Evolutionary conservation across 2,888 invertebrate species (phyloP), one percentile per base, ranked within the genome.

Genomic region (Amblyteles armatorius): DNA sequence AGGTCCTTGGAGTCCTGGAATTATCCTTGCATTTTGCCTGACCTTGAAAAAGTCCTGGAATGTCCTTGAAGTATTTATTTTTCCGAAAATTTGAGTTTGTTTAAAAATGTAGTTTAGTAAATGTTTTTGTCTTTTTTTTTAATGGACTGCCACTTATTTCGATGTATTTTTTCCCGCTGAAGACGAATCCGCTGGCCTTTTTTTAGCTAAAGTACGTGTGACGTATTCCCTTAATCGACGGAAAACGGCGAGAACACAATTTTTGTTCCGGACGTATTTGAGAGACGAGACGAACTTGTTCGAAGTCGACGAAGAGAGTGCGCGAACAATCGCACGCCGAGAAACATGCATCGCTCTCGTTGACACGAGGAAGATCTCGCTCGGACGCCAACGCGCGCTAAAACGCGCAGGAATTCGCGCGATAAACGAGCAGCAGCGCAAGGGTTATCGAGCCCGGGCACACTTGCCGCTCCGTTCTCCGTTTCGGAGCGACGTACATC

Each of bases 381-480:
- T 65, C 50, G 77, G 50, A 78, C 77, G 72, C 72, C 77, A 67
- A 72, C 77, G 82, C 68, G 67, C 40, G 13, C 16, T 48, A 57
- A 57, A 57, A 57, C 57, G 57, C 57, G 26, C 57, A 57, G 57
- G 57, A 57, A 57, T 57, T 57, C 57, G 26, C 57, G 57, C 57
- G 57, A 82, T 40, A 82, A 78, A 67, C 68, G 85, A 63, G 72
- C 68, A 83, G 36, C 79, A 79, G 82, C 79, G 55, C 50, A 44
- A 85, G 69, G 85, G 86, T 83, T 81, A 85, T 85, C 85, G 83
- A 69, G 73, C 33, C 60, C 71, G 50, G 65, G 33, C 50, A 65
- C 50, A 57, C 26, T 63, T 36, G 63, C 22, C 33, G 65, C 26
- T 52, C n/a, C 29, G 74, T 55, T 57, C 22, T 52, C 16, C 55